These are phyloP conservation scores for Strigops habroptila DNA, from an alignment of 2,113 vertebrate genomes.

Conservation along the genomic window DNA sequence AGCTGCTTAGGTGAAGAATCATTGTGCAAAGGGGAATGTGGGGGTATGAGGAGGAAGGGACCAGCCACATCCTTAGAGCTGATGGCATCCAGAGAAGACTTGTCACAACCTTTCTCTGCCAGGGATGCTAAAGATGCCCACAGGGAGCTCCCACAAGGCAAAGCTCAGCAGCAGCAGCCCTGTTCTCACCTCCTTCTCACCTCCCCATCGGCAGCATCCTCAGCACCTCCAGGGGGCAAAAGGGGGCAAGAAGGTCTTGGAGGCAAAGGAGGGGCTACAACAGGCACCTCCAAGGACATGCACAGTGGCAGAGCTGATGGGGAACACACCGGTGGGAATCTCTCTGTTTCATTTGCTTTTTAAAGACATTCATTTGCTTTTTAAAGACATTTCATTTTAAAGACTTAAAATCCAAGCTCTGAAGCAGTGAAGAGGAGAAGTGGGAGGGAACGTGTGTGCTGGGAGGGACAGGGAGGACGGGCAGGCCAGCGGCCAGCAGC, in stretches of 20 bases:
- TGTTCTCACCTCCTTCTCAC: neutral
- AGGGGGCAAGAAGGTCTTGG: neutral
- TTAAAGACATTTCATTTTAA: no score
- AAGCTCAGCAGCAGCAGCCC: neutral
- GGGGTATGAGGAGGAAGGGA: rapidly evolving
- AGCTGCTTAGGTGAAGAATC: neutral
- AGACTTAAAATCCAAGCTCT: neutral
- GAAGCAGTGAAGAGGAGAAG: neutral
- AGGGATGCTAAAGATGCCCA: neutral
- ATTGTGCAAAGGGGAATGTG: rapidly evolving
- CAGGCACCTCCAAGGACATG: neutral
- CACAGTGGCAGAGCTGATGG: neutral
- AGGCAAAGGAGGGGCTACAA: neutral
- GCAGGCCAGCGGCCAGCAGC: neutral
- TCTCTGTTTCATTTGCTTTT: neutral
- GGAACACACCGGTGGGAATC: neutral
- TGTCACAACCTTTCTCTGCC: neutral
- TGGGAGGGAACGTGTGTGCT: neutral
- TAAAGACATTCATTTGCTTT: no score
- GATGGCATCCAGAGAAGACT: neutral
- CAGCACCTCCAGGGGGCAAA: neutral
- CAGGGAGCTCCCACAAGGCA: neutral
- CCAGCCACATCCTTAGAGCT: neutral
- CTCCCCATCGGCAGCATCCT: neutral
- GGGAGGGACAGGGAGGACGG: neutral